Conservation (phyloP, 2,113 vertebrate species). For the cattle (Bos taurus) region ARS-UCD2.0 NC_037345.1:11392001-11392500, state of each 20-base stretch:
- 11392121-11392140: background rate
- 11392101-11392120: background rate
- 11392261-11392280: background rate
- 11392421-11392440: background rate
- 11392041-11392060: background rate
- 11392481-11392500: background rate
- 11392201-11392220: background rate
- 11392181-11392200: background rate
- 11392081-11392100: background rate
- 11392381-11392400: background rate
- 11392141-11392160: background rate
- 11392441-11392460: background rate
- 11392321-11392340: background rate
- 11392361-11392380: background rate
- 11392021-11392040: background rate
- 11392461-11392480: background rate
- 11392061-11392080: background rate
- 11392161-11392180: background rate
- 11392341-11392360: background rate
- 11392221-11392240: background rate
- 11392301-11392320: fast-evolving
- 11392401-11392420: too few relatives aligned
- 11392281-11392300: background rate
- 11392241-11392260: background rate
- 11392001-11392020: background rate